Evolutionary conservation across 2,888 invertebrate genomes (phyloP).

Genomic region (Melanostoma scalare): DNA sequence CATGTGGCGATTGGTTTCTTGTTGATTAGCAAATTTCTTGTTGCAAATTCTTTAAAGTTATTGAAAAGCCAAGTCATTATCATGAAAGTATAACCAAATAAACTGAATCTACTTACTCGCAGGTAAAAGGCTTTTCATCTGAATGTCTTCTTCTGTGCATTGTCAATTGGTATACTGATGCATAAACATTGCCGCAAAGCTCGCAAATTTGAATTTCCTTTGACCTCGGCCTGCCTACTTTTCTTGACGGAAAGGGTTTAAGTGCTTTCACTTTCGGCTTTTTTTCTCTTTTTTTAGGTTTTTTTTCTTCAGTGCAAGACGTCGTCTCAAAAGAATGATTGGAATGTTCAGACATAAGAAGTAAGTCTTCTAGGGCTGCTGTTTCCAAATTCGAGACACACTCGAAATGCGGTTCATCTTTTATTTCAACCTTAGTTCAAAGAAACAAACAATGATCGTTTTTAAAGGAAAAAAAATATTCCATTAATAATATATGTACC

Average conservation of each 20-base stretch:
- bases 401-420: constrained; percentile 60
- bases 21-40: constrained; percentile 80
- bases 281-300: constrained; percentile 31
- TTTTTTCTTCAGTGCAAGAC: background rate
- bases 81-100: background rate
- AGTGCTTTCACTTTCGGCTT: background rate
- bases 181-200: constrained; percentile 81
- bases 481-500: constrained; percentile 8
- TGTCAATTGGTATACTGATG: constrained; percentile 77
- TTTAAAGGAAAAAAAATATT: no score
- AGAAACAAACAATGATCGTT: no score
- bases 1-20: constrained; percentile 80
- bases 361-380: constrained; percentile 11
- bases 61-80: background rate
- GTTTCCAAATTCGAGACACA: constrained; percentile 15
- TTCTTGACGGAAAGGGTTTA: background rate
- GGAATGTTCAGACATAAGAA: constrained; percentile 40
- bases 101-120: constrained; percentile 77
- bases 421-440: constrained; percentile 48
- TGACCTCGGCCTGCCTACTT: constrained; percentile 42
- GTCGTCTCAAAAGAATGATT: constrained; percentile 45
- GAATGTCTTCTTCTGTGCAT: constrained; percentile 81
- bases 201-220: constrained; percentile 78
- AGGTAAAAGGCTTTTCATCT: constrained; percentile 80
- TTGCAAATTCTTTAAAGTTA: constrained; percentile 76